Conservation (phyloP, 2,113 vertebrate species). For the Oostethus manadensis region DNA sequence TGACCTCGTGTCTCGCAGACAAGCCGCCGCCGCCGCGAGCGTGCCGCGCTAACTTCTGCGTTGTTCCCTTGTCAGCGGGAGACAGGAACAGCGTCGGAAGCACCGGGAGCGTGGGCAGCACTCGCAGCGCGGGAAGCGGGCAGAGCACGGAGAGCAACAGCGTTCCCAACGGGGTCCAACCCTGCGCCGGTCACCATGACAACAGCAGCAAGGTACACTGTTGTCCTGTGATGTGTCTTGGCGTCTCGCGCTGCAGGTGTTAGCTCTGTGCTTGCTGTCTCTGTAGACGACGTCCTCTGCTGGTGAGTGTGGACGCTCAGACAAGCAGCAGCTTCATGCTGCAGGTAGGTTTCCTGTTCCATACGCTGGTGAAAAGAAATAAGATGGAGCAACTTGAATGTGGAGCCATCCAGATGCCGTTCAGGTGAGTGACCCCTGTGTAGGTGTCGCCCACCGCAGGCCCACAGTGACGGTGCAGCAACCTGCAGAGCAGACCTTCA, state of each 20-base stretch:
- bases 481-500: constrained; percentile 74
- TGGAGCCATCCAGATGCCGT: no score
- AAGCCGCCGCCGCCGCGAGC: background rate
- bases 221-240: background rate
- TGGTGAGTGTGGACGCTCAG: constrained; percentile 64
- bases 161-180: constrained; percentile 56
- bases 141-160: constrained; percentile 88
- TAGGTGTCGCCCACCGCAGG: constrained; percentile 44
- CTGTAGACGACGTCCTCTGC: constrained; percentile 70
- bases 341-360: constrained; percentile 54
- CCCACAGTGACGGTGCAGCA: constrained; percentile 65
- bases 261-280: background rate
- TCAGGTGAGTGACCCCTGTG: background rate
- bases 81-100: constrained; percentile 93
- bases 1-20: background rate
- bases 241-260: background rate
- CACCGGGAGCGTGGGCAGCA: constrained; percentile 87
- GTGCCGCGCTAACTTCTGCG: no score
- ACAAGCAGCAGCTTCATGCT: constrained; percentile 58
- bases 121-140: constrained; percentile 89
- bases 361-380: no score
- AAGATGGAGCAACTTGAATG: no score
- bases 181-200: constrained; percentile 36
- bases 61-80: constrained; percentile 68
- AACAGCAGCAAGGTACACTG: constrained; percentile 44